Percentiles rank a stretch among this genome's conserved stretches.
Conservation (phyloP, 2,113 vertebrate species). For the Symphodus melops region DNA sequence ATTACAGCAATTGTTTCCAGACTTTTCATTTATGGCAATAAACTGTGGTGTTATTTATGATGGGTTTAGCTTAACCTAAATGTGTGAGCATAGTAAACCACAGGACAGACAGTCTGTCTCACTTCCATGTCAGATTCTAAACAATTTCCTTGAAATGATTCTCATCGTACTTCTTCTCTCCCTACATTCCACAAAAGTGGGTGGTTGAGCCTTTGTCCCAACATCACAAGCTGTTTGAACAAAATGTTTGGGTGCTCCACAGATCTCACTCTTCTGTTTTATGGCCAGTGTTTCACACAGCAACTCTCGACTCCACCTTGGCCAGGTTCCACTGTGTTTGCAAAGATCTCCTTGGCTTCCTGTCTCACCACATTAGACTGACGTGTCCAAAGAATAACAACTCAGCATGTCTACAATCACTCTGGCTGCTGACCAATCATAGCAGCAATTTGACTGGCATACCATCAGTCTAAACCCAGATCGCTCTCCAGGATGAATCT, state of each 20-base stretch:
- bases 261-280: slow-evolving; percentile 33
- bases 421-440: slow-evolving; percentile 58
- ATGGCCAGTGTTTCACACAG: slow-evolving; percentile 52
- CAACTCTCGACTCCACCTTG: slow-evolving; percentile 50
- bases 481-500: slow-evolving; percentile 65
- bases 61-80: background rate
- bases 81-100: background rate
- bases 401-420: slow-evolving; percentile 50
- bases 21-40: background rate
- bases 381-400: slow-evolving; percentile 52
- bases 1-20: background rate
- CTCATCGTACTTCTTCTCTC: background rate
- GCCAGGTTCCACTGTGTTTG: slow-evolving; percentile 65
- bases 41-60: background rate
- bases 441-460: slow-evolving; percentile 45
- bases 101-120: background rate
- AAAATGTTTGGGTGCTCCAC: slow-evolving; percentile 60
- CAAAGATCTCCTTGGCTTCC: slow-evolving; percentile 44
- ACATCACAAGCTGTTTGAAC: slow-evolving; percentile 48
- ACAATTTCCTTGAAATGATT: slow-evolving; percentile 13
- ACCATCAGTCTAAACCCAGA: slow-evolving; percentile 43
- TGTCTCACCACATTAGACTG: slow-evolving; percentile 49
- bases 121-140: slow-evolving; percentile 6
- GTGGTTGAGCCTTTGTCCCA: slow-evolving; percentile 34
- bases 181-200: slow-evolving; percentile 49